phyloP scores from a whole-genome alignment of 2,797 vertebrate species.

The Falco biarmicus region DNA sequence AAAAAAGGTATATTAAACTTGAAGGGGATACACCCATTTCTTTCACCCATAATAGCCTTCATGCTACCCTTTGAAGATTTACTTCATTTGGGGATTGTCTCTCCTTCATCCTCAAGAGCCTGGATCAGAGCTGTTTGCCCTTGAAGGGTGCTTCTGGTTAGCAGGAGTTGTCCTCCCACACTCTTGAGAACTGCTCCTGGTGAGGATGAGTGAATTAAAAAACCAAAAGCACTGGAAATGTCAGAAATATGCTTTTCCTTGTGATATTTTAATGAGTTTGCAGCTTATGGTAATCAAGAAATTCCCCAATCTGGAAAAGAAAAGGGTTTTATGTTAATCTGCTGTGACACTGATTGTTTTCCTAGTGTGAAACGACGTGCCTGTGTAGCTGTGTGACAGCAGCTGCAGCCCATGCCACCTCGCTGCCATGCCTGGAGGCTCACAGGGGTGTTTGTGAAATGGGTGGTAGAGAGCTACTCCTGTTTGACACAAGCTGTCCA shows the following conservation, averaged over 20 bases:
- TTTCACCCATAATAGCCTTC: not conserved
- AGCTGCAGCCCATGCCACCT: not conserved
- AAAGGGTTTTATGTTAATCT: conserved; percentile 48
- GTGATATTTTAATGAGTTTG: conserved; percentile 58
- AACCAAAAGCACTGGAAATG: not conserved
- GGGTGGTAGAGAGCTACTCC: not conserved
- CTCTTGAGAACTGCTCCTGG: not conserved
- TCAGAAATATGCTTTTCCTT: conserved; percentile 43
- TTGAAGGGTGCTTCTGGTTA: conserved; percentile 53
- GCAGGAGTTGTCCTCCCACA: conserved; percentile 44
- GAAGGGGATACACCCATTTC: not conserved
- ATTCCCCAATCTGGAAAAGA: conserved; percentile 37
- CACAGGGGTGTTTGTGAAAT: not conserved
- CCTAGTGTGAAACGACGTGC: not conserved
- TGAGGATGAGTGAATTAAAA: not conserved
- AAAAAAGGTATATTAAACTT: not conserved
- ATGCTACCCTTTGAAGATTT: conserved; percentile 44
- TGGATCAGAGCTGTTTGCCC: conserved; percentile 32
- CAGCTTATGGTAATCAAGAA: conserved; percentile 59
- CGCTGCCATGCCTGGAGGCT: not conserved
- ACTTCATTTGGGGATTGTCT: not conserved
- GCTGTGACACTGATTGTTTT: conserved; percentile 46
- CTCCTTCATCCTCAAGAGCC: not conserved
- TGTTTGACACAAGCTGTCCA: not conserved
- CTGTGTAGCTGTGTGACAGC: not conserved